Base-by-base conservation (phyloP, 2,113 vertebrate genomes). In the Tympanuchus pallidicinctus region DNA sequence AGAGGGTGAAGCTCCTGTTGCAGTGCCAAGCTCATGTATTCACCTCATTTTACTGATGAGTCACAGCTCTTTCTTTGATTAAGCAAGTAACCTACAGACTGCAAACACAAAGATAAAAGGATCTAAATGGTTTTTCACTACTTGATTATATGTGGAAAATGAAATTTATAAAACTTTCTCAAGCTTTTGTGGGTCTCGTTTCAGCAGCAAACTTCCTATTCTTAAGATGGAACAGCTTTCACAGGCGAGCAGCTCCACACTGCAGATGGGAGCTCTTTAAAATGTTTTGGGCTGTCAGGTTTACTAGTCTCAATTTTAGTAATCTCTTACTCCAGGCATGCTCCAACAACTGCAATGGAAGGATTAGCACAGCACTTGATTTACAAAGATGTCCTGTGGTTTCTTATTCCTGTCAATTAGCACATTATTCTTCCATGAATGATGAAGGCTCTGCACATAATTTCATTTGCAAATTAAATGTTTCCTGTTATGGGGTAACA, bases 381-480 rank as follows among this genome's bases (percentile, higher is more conserved):
- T 95, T 86, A 80, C 73, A 91, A 89, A 94, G 78, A 57, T 70
- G 71, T 92, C 90, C 92, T 94, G 82, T 69, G 86, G 52, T 87
- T 96, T 96, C 92, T 94, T 95, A 88, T 25, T 81, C 78, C 64
- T 94, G 96, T 89, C 92, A 97, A 96, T 97, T 97, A 97, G 81
- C 96, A 89, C 95, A 78, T 96, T 75, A 95, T 75, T 94, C 86
- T 91, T 77, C 88, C 84, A 70, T 79, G 89, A 94, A 88, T 43
- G 48, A 96, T 79, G 88, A 91, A 66, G 64, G 38, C 86, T 92
- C 72, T 84, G 86, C 1, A 0, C 14, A 12, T 94, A 96, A 97
- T 96, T 93, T 66, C 34, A 94, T 97, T 97, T 96, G 77, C 92
- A 97, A 94, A 97, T 97, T 94, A 96, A 97, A 96, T 70, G 60